These are phyloP conservation scores for Bacillus rossius DNA, from an alignment of 1,140 invertebrate genomes.

Conservation along the genomic window DNA sequence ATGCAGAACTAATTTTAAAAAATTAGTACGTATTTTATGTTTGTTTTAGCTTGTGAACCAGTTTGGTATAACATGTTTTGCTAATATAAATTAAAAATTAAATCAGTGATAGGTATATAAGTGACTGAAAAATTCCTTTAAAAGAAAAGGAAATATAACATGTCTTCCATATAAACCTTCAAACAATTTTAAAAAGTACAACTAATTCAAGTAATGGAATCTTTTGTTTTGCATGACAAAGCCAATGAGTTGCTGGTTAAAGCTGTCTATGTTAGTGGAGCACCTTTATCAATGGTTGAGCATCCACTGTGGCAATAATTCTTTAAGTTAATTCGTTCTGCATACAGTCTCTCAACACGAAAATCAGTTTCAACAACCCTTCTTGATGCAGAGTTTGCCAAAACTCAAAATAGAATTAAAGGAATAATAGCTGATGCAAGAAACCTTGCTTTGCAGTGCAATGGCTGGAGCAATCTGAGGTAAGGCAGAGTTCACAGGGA, in stretches of 20 bases:
- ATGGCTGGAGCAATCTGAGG: slow-evolving; percentile 32
- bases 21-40: too few relatives aligned
- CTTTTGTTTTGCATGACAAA: not conserved
- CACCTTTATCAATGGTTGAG: slow-evolving; percentile 18
- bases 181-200: too few relatives aligned
- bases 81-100: too few relatives aligned
- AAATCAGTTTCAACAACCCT: slow-evolving; percentile 16
- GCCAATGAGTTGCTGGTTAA: not conserved
- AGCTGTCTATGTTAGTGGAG: slow-evolving; percentile 19
- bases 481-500: slow-evolving; percentile 11
- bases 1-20: too few relatives aligned
- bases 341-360: slow-evolving; percentile 12
- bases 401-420: slow-evolving; percentile 12
- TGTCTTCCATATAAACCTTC: too few relatives aligned
- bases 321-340: slow-evolving; percentile 16
- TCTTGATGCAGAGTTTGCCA: slow-evolving; percentile 18
- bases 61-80: too few relatives aligned
- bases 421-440: not conserved
- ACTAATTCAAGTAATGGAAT: not conserved
- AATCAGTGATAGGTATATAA: too few relatives aligned
- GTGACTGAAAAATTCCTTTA: too few relatives aligned
- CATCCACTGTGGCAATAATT: slow-evolving; percentile 23
- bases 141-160: too few relatives aligned
- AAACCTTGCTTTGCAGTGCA: slow-evolving; percentile 27
- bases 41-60: too few relatives aligned